A percentile compares a stretch with the other conserved stretches of the same genome.
Evolutionary conservation across 1,140 invertebrate species (phyloP).

Genomic region (Dryas iulia): DNA sequence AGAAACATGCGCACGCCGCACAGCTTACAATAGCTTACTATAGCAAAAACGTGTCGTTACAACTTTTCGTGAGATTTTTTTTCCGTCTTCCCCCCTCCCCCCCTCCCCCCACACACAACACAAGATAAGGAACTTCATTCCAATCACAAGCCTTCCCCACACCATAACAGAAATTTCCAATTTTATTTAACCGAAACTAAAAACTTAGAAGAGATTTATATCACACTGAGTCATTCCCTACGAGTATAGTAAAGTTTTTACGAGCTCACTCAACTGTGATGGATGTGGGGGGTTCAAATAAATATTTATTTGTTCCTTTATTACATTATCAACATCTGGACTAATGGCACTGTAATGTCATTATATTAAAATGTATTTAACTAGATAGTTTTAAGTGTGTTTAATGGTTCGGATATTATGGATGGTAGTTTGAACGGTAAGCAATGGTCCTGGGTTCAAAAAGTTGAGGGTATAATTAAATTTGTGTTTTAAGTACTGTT

Average conservation of each 20-base stretch:
- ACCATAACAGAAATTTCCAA: not conserved
- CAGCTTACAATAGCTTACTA: too few species aligned
- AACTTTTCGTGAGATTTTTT: too few species aligned
- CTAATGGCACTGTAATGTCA: not conserved
- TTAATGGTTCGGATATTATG: not conserved
- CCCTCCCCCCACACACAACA: not conserved
- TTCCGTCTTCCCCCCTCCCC: too few species aligned
- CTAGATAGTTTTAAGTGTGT: not conserved
- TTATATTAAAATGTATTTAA: not conserved
- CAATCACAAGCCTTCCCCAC: not conserved
- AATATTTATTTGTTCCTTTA: constrained; percentile 9
- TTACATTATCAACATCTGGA: constrained; percentile 13
- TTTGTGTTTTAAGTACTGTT: too few species aligned
- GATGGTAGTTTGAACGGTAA: not conserved
- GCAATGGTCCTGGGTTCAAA: too few species aligned
- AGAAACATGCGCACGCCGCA: too few species aligned
- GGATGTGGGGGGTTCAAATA: not conserved
- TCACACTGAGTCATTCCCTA: not conserved
- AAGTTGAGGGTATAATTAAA: too few species aligned
- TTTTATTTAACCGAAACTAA: not conserved
- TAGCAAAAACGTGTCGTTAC: too few species aligned
- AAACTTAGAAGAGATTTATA: not conserved
- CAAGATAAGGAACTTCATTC: too few species aligned
- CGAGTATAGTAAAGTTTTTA: constrained; percentile 1
- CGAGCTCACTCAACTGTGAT: not conserved